These are phyloP conservation scores for Adelphocoris suturalis DNA, from an alignment of 2,888 invertebrate genomes.

Conservation along the genomic window DNA sequence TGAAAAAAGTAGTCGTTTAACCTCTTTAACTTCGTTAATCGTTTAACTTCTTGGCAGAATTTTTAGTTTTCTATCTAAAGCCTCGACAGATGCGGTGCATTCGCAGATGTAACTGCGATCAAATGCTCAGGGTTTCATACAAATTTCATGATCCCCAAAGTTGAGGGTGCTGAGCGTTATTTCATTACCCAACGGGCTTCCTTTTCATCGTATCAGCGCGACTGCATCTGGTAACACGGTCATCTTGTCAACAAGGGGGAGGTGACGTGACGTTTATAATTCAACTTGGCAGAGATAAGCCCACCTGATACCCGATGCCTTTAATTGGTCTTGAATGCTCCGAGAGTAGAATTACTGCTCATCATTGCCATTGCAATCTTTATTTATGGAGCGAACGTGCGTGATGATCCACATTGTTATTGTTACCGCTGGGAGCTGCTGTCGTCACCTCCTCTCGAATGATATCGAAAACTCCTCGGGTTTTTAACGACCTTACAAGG, in stretches of 20 bases:
- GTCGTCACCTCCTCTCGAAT: background rate
- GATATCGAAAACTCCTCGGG: background rate
- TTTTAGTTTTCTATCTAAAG: no score
- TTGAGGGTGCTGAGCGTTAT: no score
- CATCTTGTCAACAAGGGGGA: constrained; percentile 11
- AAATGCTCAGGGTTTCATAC: no score
- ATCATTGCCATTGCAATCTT: constrained; percentile 7
- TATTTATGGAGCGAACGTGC: constrained; percentile 34
- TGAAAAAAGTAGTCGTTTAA: no score
- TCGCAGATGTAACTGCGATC: no score
- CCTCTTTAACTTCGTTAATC: no score
- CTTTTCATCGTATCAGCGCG: background rate
- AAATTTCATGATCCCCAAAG: no score
- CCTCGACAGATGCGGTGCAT: no score
- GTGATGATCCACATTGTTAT: constrained; percentile 32
- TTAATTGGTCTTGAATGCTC: constrained; percentile 57
- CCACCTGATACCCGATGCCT: constrained; percentile 56
- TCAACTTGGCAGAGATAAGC: constrained; percentile 36
- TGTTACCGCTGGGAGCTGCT: background rate
- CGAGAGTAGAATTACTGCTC: constrained; percentile 53
- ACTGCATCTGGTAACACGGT: constrained; percentile 23
- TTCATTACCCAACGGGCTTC: no score
- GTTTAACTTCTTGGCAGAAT: no score
- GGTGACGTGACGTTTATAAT: constrained; percentile 40
- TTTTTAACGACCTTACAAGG: background rate